Percentiles rank a stretch among this genome's conserved stretches.
phyloP scores from a whole-genome alignment of 53 echinoderm and acorn worm genomes.

The Astropecten irregularis region DNA sequence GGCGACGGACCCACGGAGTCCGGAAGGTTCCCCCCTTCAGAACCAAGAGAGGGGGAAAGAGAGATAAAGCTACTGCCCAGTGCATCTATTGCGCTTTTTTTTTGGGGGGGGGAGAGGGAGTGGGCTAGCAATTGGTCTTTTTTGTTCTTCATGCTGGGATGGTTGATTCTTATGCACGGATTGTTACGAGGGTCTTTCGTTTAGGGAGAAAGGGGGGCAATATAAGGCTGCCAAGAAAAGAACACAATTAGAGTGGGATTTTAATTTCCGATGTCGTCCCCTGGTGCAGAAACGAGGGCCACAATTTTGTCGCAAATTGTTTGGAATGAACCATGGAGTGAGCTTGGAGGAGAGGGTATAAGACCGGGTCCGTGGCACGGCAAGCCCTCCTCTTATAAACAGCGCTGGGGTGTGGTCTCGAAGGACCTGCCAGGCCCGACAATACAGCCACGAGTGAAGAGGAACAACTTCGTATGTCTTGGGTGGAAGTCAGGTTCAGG shows the following conservation, averaged over 20 bases:
- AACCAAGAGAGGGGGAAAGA: background rate
- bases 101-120: too few relatives aligned
- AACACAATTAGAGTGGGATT: constrained; percentile 34
- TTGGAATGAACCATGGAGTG: background rate
- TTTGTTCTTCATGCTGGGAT: background rate
- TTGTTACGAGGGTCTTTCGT: background rate
- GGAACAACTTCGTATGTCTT: too few relatives aligned
- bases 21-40: constrained; percentile 30
- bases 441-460: too few relatives aligned
- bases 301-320: background rate
- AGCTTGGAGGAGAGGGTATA: background rate
- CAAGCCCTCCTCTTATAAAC: too few relatives aligned
- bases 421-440: too few relatives aligned
- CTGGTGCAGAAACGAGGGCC: background rate
- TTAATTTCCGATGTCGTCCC: constrained; percentile 37
- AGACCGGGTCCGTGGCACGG: background rate
- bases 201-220: background rate
- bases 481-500: too few relatives aligned
- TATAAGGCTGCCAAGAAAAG: constrained; percentile 38
- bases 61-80: background rate
- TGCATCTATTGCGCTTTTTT: too few relatives aligned
- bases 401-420: background rate
- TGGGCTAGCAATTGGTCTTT: too few relatives aligned
- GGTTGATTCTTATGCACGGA: background rate
- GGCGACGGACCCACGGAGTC: background rate